Evolutionary conservation across 1,140 invertebrate species (phyloP).

Genomic region (Marisa cornuarietis): DNA sequence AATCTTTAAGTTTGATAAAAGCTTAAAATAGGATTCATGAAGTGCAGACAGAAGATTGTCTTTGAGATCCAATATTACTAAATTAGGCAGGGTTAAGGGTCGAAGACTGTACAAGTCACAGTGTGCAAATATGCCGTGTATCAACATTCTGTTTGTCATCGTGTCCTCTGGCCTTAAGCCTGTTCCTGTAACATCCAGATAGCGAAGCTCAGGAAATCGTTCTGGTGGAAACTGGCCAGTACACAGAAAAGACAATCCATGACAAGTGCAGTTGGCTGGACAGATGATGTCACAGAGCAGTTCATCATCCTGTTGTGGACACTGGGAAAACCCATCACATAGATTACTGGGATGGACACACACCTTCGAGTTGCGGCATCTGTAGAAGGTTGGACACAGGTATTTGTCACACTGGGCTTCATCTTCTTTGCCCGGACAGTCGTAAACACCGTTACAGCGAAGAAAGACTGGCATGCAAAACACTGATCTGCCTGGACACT

Average conservation of each 20-base stretch:
- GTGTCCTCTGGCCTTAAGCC: background rate
- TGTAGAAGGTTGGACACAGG: conserved; percentile 20
- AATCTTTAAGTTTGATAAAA: background rate
- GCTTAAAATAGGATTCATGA: background rate
- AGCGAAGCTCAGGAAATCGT: background rate
- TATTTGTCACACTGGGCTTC: conserved; percentile 5
- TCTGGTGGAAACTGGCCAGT: background rate
- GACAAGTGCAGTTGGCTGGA: conserved; percentile 35
- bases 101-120: conserved; percentile 3
- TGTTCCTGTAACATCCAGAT: background rate
- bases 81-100: background rate
- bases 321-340: conserved; percentile 12
- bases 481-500: background rate
- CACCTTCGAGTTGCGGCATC: conserved; percentile 1
- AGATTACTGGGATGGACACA: conserved; percentile 14
- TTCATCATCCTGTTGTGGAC: conserved; percentile 27
- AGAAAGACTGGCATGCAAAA: conserved; percentile 7
- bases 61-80: conserved; percentile 12
- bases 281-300: conserved; percentile 16
- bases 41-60: conserved; percentile 13
- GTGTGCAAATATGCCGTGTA: background rate
- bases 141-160: background rate
- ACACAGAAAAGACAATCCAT: conserved; percentile 5
- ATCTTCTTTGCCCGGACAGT: conserved; percentile 7
- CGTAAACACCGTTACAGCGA: conserved; percentile 15